Evolutionary conservation across 2,113 vertebrate species (phyloP).

Genomic region (Antigone vipio): DNA sequence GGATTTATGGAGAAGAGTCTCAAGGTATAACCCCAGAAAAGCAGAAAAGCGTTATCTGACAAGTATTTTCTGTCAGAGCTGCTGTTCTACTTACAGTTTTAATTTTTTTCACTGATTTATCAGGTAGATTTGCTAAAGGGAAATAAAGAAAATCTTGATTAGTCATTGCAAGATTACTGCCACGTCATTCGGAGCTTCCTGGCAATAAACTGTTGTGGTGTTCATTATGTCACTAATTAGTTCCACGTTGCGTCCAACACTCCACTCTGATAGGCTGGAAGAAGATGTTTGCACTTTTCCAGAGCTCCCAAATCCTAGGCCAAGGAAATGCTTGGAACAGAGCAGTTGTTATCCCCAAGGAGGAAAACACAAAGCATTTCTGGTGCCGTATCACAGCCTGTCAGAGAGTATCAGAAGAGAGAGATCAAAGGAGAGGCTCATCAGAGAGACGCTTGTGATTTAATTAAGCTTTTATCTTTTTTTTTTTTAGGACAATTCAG

Average conservation of each 20-base stretch:
- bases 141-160: not conserved
- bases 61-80: not conserved
- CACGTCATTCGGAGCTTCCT: constrained; percentile 2
- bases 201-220: not conserved
- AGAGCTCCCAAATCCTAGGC: not conserved
- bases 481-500: not conserved
- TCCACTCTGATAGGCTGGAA: not conserved
- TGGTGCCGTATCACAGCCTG: not conserved
- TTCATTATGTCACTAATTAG: not conserved
- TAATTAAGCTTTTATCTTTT: not conserved
- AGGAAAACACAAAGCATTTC: not conserved
- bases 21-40: rapidly evolving
- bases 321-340: not conserved
- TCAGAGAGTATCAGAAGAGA: not conserved
- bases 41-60: not conserved
- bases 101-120: not conserved
- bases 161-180: not conserved
- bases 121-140: not conserved
- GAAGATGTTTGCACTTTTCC: not conserved
- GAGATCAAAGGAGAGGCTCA: not conserved
- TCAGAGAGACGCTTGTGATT: not conserved
- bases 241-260: not conserved
- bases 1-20: not conserved
- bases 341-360: not conserved
- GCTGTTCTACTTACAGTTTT: not conserved